A percentile compares a stretch with the other conserved stretches of the same genome.
Conservation (phyloP, 1,140 invertebrate genomes). For the Drosophila rhopaloa region DNA sequence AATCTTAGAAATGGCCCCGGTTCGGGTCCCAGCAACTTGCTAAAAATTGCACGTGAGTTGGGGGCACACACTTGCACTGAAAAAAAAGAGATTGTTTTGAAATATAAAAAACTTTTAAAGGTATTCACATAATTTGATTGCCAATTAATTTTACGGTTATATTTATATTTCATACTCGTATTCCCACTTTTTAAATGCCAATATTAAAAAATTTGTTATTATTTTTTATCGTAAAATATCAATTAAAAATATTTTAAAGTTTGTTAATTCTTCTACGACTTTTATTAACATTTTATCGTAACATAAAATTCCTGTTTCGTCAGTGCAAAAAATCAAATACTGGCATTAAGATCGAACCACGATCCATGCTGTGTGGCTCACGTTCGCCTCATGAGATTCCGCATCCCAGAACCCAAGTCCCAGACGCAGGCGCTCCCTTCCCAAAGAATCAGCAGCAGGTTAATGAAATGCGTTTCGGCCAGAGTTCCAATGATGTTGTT, state of each 20-base stretch:
- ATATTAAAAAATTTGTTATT: no score
- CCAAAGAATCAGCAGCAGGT: conserved; percentile 55
- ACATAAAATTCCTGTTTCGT: neutral
- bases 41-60: conserved; percentile 38
- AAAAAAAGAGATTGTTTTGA: neutral
- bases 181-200: no score
- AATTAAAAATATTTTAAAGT: no score
- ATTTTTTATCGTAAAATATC: no score
- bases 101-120: no score
- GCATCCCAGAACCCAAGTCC: conserved; percentile 16
- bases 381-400: conserved; percentile 43
- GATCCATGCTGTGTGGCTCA: conserved; percentile 52
- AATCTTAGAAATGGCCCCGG: conserved; percentile 68
- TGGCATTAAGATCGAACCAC: conserved; percentile 54
- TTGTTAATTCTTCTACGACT: no score
- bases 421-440: conserved; percentile 34
- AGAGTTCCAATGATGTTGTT: conserved; percentile 68
- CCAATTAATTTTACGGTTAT: no score
- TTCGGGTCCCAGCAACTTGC: conserved; percentile 26
- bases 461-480: conserved; percentile 78
- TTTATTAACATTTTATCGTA: no score
- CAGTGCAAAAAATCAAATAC: conserved; percentile 38
- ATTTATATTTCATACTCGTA: no score
- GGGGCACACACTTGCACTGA: conserved; percentile 18
- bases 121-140: no score